Conservation (phyloP, 1,140 invertebrate species). For the Drosophila lini region DNA sequence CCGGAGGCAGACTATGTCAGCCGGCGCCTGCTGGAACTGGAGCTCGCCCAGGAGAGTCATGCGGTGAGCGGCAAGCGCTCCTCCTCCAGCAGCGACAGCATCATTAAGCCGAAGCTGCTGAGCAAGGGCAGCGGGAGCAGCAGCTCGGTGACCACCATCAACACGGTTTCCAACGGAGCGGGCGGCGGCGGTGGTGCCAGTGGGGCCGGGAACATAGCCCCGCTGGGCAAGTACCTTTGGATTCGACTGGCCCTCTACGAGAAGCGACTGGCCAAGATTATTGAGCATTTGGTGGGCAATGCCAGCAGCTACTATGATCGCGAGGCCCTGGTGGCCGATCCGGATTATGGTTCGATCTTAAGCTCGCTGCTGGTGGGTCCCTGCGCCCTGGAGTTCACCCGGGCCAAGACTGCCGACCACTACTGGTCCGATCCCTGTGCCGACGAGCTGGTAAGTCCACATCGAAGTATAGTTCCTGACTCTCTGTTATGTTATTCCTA, state of each 20-base stretch:
- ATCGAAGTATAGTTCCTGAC: too few relatives aligned
- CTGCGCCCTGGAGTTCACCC: constrained; percentile 95
- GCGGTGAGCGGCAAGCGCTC: constrained; percentile 89
- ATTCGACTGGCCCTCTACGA: constrained; percentile 95
- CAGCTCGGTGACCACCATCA: constrained; percentile 84
- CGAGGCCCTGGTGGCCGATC: constrained; percentile 94
- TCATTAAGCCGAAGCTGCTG: constrained; percentile 87
- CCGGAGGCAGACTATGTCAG: constrained; percentile 90
- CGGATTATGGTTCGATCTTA: constrained; percentile 95
- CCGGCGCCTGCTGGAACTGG: constrained; percentile 89
- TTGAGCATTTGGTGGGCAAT: constrained; percentile 94
- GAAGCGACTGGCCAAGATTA: constrained; percentile 93
- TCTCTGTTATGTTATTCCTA: constrained; percentile 12
- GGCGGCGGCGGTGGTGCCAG: constrained; percentile 53
- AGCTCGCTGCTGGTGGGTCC: constrained; percentile 95
- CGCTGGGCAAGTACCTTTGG: constrained; percentile 90
- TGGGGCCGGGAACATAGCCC: constrained; percentile 19
- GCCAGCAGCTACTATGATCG: constrained; percentile 93
- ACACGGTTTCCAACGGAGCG: constrained; percentile 55
- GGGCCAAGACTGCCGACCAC: constrained; percentile 94
- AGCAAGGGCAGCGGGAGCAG: constrained; percentile 86
- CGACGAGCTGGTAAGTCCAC: constrained; percentile 90
- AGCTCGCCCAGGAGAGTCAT: constrained; percentile 89
- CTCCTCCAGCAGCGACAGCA: constrained; percentile 90
- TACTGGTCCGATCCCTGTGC: constrained; percentile 96